These are phyloP conservation scores for Sapayoa aenigma DNA, from an alignment of 2,113 vertebrate species.

Conservation along the genomic window DNA sequence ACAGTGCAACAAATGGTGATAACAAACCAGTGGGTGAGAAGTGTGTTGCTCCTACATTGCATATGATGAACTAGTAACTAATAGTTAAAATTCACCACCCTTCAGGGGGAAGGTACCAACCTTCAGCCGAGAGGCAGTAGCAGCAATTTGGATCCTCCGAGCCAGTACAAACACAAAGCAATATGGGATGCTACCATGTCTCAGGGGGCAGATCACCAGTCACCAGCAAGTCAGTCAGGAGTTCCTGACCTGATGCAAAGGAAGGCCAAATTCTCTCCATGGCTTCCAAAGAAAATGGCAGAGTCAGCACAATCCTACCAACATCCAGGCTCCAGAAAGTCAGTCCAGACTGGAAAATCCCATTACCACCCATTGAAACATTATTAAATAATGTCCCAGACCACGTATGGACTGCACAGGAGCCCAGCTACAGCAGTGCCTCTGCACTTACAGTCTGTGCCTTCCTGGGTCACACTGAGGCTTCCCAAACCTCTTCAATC, in stretches of 20 bases:
- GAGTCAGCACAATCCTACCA: constrained; percentile 1
- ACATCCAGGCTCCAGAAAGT: neutral
- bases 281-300: neutral
- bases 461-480: neutral
- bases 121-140: neutral
- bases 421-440: neutral
- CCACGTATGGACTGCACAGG: fast-evolving
- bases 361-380: neutral
- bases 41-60: neutral
- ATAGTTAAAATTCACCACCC: neutral
- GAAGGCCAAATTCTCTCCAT: neutral
- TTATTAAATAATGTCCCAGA: neutral
- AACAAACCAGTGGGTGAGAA: neutral
- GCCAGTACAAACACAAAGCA: fast-evolving
- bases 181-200: fast-evolving
- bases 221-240: neutral
- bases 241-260: neutral
- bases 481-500: neutral
- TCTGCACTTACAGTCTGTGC: neutral
- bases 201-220: neutral
- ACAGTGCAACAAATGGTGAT: neutral
- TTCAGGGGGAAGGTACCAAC: neutral
- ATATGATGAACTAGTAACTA: neutral
- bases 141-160: neutral
- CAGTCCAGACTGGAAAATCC: neutral